phyloP scores from a whole-genome alignment of 2,888 invertebrate species.

The Labia minor region DNA sequence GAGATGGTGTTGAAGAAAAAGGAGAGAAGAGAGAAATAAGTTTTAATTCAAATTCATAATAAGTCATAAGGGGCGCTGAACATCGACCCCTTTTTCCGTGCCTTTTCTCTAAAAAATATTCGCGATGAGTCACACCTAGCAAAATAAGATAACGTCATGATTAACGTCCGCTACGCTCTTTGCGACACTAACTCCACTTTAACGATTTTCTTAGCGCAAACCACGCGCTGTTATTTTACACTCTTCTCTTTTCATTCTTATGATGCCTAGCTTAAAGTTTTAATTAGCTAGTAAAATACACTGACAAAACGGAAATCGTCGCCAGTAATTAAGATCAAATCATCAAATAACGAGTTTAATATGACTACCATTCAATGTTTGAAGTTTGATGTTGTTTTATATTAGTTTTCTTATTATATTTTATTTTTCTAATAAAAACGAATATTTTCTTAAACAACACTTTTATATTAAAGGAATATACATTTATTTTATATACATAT shows the following conservation, averaged over 20 bases:
- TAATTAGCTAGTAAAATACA: background rate
- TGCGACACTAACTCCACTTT: background rate
- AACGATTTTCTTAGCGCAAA: constrained; percentile 8
- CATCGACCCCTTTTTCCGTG: too few species aligned
- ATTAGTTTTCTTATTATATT: too few species aligned
- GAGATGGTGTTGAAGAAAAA: background rate
- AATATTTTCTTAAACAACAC: too few species aligned
- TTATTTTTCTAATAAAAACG: too few species aligned
- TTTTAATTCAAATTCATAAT: constrained; percentile 13
- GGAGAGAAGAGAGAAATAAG: background rate
- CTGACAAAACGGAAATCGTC: background rate
- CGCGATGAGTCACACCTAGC: background rate
- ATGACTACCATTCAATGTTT: too few species aligned
- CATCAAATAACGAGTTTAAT: too few species aligned
- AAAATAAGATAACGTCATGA: constrained; percentile 13
- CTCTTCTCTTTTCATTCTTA: background rate
- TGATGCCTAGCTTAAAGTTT: background rate
- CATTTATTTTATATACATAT: too few species aligned
- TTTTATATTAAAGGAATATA: too few species aligned
- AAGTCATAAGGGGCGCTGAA: background rate
- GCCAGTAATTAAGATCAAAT: background rate
- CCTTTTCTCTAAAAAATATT: background rate
- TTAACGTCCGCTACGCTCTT: background rate
- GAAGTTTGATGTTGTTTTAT: too few species aligned
- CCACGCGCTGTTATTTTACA: background rate